Conservation (phyloP, 1,140 invertebrate genomes). For the Acromyrmex charruanus region DNA sequence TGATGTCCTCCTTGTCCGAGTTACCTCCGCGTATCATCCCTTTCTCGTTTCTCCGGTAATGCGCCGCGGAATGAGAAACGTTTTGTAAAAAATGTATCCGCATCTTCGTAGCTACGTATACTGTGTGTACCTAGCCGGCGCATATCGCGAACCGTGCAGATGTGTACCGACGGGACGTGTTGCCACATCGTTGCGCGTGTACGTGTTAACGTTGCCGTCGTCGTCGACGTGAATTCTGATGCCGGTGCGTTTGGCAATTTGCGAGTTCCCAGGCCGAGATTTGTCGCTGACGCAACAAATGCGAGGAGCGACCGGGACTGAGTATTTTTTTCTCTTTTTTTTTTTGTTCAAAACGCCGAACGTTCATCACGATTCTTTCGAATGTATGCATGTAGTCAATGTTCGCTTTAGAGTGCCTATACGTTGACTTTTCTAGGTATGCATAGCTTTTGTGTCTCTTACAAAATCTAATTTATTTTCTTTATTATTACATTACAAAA, state of each 20-base stretch:
- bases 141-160: slow-evolving; percentile 43
- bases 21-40: slow-evolving; percentile 78
- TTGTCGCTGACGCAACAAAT: slow-evolving; percentile 63
- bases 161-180: slow-evolving; percentile 63
- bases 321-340: slow-evolving; percentile 17
- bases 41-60: slow-evolving; percentile 80
- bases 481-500: neutral
- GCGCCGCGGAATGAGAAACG: slow-evolving; percentile 85
- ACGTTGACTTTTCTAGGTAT: neutral
- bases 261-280: slow-evolving; percentile 58
- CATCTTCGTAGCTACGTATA: slow-evolving; percentile 77
- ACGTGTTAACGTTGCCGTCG: slow-evolving; percentile 61
- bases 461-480: neutral
- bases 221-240: slow-evolving; percentile 71
- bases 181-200: slow-evolving; percentile 63
- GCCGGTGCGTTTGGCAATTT: slow-evolving; percentile 61
- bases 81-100: slow-evolving; percentile 85
- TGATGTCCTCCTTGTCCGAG: slow-evolving; percentile 68
- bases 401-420: neutral
- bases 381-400: slow-evolving; percentile 1
- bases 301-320: neutral
- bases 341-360: neutral
- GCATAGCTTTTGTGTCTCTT: neutral
- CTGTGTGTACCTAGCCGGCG: slow-evolving; percentile 55
- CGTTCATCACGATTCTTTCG: neutral